Base-by-base conservation (phyloP, 2,113 vertebrate genomes). In the Pomatostomus ruficeps region DNA sequence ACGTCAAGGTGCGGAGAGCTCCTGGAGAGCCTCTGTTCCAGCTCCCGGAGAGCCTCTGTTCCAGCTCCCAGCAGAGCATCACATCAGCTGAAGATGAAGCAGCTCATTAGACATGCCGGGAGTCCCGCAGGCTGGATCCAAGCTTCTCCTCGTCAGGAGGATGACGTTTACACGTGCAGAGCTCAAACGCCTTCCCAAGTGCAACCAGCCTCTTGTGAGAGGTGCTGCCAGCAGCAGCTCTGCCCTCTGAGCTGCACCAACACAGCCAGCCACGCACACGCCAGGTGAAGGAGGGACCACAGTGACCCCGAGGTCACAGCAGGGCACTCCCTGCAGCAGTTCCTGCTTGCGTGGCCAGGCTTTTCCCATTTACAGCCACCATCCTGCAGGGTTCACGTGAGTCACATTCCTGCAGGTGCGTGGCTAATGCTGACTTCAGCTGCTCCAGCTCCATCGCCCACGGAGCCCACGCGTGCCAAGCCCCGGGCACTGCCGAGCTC, bases 401-500 rank as follows among this genome's bases (percentile, higher is more conserved):
- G 73, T 9, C n/a, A 14, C 48, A 17, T 3, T 85, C 36, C 33
- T 3, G 42, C 45, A 93, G 57, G 82, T 55, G 17, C 43, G 43
- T 6, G 72, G 83, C 59, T 35, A 40, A 13, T 0, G 2, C 23
- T 17, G 49, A 63, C n/a, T 40, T 57, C 76, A 43, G 8, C 38
- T 33, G n/a, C 33, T 79, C n/a, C 87, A 87, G 33, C 26, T 58
- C 49, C 54, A 21, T 10, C 4, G 1, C 57, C 65, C 11, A 12
- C 0, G 0, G 31, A 65, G 49, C 23, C 65, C 49, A 55, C 0
- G 0, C 3, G 20, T 63, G 71, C 61, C 68, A 71, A 91, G 43
- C 22, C 45, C 48, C n/a, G 55, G 52, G 62, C 1, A 2, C 13
- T 5, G 0, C 26, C 0, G 0, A 74, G 35, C 59, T 70, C 0